Evolutionary conservation across 2,113 vertebrate genomes (phyloP).

Genomic region (Heterocephalus glaber): DNA sequence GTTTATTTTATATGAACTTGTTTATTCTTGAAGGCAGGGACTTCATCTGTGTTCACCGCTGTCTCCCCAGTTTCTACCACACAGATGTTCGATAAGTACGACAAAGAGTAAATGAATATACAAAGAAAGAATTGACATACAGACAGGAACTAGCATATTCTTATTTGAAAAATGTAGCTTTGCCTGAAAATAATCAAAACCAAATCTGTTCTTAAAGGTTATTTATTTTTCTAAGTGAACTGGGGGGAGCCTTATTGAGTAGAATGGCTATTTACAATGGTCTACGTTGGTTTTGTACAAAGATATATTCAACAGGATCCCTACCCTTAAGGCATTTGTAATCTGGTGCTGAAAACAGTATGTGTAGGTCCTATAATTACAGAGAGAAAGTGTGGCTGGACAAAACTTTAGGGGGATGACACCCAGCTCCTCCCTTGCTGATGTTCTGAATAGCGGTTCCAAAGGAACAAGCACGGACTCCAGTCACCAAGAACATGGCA

Average conservation of each 20-base stretch:
- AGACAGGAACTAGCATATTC: not conserved
- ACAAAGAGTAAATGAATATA: not conserved
- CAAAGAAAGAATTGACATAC: not conserved
- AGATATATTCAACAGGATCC: not conserved
- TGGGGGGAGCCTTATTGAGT: not conserved
- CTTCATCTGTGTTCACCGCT: not conserved
- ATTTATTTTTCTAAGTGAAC: slow-evolving; percentile 11
- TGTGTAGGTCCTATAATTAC: not conserved
- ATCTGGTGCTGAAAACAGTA: not conserved
- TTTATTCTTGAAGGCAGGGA: not conserved
- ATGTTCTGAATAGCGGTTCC: not conserved
- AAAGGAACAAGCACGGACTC: not conserved
- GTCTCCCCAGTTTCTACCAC: not conserved
- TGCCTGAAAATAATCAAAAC: slow-evolving; percentile 21
- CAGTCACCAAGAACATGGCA: not conserved
- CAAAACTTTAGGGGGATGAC: not conserved
- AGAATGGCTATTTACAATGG: not conserved
- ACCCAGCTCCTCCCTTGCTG: not conserved
- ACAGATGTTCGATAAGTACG: not conserved
- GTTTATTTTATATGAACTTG: not conserved
- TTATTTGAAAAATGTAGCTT: not conserved
- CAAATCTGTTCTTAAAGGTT: not conserved
- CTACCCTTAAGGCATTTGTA: not conserved
- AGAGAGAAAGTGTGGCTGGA: not conserved
- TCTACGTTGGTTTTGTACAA: not conserved